phyloP scores from a whole-genome alignment of 2,888 invertebrate species.

The Trachelus stipa region DNA sequence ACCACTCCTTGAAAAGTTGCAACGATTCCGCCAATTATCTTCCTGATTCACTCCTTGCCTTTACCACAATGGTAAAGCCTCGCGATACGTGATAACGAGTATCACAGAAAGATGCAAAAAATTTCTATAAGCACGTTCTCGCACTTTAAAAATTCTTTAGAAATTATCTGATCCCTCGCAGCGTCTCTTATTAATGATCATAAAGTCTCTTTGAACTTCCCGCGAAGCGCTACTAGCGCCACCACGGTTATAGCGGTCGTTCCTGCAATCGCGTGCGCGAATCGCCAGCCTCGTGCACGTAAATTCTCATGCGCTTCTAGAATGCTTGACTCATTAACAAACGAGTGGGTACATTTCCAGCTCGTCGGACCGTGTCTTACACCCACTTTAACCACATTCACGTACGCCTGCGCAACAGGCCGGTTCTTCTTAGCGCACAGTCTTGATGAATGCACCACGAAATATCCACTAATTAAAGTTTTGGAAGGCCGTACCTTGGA shows the following conservation, averaged over 20 bases:
- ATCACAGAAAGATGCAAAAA: not conserved
- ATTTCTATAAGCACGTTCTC: not conserved
- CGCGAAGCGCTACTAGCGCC: not conserved
- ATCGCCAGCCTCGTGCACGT: not conserved
- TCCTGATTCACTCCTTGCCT: not conserved
- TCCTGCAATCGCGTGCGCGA: not conserved
- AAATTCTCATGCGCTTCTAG: not conserved
- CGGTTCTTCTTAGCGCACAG: not conserved
- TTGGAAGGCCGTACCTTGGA: constrained; percentile 40
- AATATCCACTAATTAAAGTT: constrained; percentile 37
- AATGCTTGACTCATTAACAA: constrained; percentile 2
- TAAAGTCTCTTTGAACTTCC: not conserved
- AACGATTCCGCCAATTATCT: not conserved
- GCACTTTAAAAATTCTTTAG: not conserved
- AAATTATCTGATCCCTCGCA: not conserved
- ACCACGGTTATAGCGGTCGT: not conserved
- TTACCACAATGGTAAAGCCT: not conserved
- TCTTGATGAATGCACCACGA: constrained; percentile 28
- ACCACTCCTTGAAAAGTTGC: constrained; percentile 2
- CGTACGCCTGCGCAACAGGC: not conserved
- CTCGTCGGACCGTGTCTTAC: constrained; percentile 5
- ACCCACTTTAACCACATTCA: not conserved
- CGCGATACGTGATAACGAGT: not conserved
- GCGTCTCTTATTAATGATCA: not conserved
- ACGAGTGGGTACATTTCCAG: not conserved